Evolutionary conservation across 2,888 invertebrate species (phyloP), one percentile per base, ranked within the genome.

Genomic region (Pilophorus perplexus): DNA sequence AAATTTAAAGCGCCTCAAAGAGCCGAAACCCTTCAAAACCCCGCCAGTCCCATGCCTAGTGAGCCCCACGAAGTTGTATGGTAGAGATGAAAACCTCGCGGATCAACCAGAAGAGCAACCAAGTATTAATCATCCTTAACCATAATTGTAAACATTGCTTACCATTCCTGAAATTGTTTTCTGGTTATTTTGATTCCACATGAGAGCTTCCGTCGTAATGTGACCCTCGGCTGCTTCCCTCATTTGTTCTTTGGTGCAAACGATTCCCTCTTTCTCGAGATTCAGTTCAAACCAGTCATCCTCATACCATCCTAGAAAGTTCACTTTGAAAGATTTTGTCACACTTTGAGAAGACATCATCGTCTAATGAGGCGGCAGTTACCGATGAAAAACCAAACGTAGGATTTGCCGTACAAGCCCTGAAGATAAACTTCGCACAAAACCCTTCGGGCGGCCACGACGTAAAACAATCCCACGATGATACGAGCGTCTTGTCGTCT

Each of bases 301-400:
- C 76, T 98, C 96, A 78, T 99, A 99, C 96, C 96, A 97, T 67
- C 93, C 90, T 90, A 74, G 0, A 57, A 37, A 62, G 22, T 5
- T 60, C 10, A n/a, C n/a, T n/a, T n/a, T 4, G 60, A 4, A 18
- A 37, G 8, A n/a, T n/a, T n/a, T n/a, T n/a, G n/a, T n/a, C n/a
- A n/a, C n/a, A n/a, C n/a, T n/a, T n/a, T n/a, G n/a, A n/a, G n/a
- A n/a, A n/a, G n/a, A n/a, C n/a, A n/a, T n/a, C n/a, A n/a, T n/a
- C n/a, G n/a, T n/a, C n/a, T n/a, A n/a, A n/a, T n/a, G n/a, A n/a
- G n/a, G n/a, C n/a, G n/a, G n/a, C n/a, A n/a, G n/a, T 84, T 76
- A 85, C 96, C 99, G 74, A 99, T 98, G 79, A 99, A 95, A 78
- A 98, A 95, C 99, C 99, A 99, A 23, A 99, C 98, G 79, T 97